Conservation (phyloP, 2,888 invertebrate species). For the Craniophora ligustri region DNA sequence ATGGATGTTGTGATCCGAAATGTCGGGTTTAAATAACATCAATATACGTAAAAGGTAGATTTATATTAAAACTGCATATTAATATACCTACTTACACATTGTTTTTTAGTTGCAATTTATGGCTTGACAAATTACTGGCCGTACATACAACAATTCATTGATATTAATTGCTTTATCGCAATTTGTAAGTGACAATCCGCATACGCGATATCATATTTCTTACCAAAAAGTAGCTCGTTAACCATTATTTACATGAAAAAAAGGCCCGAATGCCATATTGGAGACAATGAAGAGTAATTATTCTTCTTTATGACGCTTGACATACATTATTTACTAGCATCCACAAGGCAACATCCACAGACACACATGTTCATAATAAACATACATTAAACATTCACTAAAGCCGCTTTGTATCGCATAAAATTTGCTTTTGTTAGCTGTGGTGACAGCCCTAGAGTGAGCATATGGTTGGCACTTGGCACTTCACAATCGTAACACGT, state of each 20-base stretch:
- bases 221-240: neutral
- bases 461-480: slow-evolving; percentile 51
- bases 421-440: slow-evolving; percentile 46
- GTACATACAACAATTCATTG: slow-evolving; percentile 21
- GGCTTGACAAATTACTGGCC: slow-evolving; percentile 13
- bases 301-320: slow-evolving; percentile 4
- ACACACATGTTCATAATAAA: slow-evolving; percentile 17
- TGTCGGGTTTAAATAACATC: too few species aligned
- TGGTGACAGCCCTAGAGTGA: slow-evolving; percentile 49
- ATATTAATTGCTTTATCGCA: slow-evolving; percentile 17
- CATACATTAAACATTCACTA: slow-evolving; percentile 55
- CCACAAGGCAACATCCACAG: too few species aligned
- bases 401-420: slow-evolving; percentile 51
- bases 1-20: too few species aligned
- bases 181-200: slow-evolving; percentile 17
- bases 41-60: too few species aligned
- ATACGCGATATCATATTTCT: neutral
- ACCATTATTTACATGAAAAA: neutral
- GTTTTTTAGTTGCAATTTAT: slow-evolving; percentile 1
- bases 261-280: neutral
- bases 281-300: slow-evolving; percentile 9
- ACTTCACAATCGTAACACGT: neutral
- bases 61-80: too few species aligned
- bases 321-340: slow-evolving; percentile 9
- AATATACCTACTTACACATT: too few species aligned